These are phyloP conservation scores for Lemur catta DNA, from an alignment of 2,797 vertebrate genomes.

Conservation along the genomic window DNA sequence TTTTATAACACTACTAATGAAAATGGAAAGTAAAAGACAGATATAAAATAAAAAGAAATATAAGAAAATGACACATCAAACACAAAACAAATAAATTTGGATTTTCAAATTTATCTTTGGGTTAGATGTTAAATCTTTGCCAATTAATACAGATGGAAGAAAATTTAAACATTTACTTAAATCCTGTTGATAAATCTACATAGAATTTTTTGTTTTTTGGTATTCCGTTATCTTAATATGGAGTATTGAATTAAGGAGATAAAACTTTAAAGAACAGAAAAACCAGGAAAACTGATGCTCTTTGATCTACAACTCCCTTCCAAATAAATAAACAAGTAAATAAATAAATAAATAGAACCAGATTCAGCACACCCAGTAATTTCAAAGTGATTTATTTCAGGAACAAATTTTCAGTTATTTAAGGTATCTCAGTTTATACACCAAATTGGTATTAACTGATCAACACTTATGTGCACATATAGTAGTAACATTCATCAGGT, in stretches of 20 bases:
- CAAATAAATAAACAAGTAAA: not conserved
- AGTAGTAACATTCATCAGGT: no score
- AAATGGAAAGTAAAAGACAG: not conserved
- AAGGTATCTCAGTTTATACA: not conserved
- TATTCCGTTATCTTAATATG: not conserved
- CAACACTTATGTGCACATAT: no score
- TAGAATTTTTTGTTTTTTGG: not conserved
- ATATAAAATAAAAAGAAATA: not conserved
- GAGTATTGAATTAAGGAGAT: not conserved
- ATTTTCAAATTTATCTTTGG: not conserved
- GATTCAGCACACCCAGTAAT: not conserved
- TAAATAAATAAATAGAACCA: not conserved
- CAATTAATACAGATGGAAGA: not conserved
- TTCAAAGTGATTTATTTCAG: not conserved
- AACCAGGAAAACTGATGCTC: not conserved
- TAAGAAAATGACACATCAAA: not conserved
- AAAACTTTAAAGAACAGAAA: not conserved
- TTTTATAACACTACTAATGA: not conserved
- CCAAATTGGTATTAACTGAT: no score
- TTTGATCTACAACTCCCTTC: not conserved
- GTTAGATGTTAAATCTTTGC: not conserved
- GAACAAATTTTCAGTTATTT: not conserved
- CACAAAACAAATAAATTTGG: not conserved
- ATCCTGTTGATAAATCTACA: not conserved
- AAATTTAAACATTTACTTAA: not conserved